Percentiles rank a stretch among this genome's conserved stretches.
These are phyloP conservation scores for Pteropus rufus DNA, from an alignment of 2,797 vertebrate species.

Conservation along the genomic window DNA sequence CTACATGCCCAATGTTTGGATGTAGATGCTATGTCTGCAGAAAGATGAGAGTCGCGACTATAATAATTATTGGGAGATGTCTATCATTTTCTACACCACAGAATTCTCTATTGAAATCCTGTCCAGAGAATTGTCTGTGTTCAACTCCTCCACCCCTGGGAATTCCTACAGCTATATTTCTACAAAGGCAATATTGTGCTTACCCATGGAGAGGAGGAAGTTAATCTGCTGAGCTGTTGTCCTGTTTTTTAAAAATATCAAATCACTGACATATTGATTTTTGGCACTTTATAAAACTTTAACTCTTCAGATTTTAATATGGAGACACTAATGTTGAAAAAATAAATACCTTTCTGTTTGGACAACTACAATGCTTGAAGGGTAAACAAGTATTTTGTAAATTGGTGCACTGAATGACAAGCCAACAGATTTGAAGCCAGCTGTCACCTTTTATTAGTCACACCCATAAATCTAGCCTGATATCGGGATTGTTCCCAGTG, in stretches of 20 bases:
- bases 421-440: slow-evolving; percentile 79
- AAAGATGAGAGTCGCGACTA: not conserved
- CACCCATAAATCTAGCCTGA: slow-evolving; percentile 77
- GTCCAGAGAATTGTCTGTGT: slow-evolving; percentile 63
- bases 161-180: slow-evolving; percentile 73
- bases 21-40: not conserved
- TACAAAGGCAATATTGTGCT: slow-evolving; percentile 75
- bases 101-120: slow-evolving; percentile 64
- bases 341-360: slow-evolving; percentile 57
- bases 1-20: not conserved
- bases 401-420: slow-evolving; percentile 75
- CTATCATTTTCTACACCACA: slow-evolving; percentile 21
- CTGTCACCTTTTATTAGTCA: slow-evolving; percentile 82
- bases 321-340: slow-evolving; percentile 49
- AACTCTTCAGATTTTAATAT: slow-evolving; percentile 72
- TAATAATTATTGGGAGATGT: slow-evolving; percentile 60
- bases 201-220: slow-evolving; percentile 65
- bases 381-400: slow-evolving; percentile 82
- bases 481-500: slow-evolving; percentile 73
- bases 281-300: slow-evolving; percentile 68
- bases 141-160: slow-evolving; percentile 42
- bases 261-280: slow-evolving; percentile 67
- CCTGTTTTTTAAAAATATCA: slow-evolving; percentile 68
- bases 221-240: slow-evolving; percentile 75
- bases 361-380: slow-evolving; percentile 74